phyloP scores from a whole-genome alignment of 2,888 invertebrate species.

The Brachyptera putata region DNA sequence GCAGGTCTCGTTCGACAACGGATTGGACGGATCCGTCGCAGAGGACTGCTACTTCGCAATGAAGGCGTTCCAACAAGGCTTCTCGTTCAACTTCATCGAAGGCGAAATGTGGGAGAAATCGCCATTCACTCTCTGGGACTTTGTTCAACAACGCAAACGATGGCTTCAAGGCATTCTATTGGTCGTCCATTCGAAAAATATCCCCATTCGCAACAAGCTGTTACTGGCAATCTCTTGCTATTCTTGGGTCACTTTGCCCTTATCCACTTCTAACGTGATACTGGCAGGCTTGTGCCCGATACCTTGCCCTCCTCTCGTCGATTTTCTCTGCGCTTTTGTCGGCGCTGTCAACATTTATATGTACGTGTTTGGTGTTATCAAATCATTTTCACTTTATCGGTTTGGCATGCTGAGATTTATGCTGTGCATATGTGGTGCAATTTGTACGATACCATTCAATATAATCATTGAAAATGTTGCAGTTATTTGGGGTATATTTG shows the following conservation, averaged over 20 bases:
- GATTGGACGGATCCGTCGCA: constrained; percentile 94
- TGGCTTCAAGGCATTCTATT: constrained; percentile 92
- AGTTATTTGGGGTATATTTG: constrained; percentile 89
- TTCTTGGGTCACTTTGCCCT: constrained; percentile 92
- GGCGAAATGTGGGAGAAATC: constrained; percentile 99
- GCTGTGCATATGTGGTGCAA: constrained; percentile 77
- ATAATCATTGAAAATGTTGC: constrained; percentile 92
- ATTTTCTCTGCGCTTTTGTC: constrained; percentile 84
- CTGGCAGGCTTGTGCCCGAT: constrained; percentile 83
- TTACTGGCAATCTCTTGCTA: constrained; percentile 85
- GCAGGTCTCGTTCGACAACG: constrained; percentile 92
- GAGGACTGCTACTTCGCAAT: constrained; percentile 97
- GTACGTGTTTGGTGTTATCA: constrained; percentile 97
- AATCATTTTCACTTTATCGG: constrained; percentile 86
- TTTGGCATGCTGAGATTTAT: constrained; percentile 75
- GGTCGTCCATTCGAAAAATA: constrained; percentile 80
- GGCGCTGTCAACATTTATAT: constrained; percentile 94
- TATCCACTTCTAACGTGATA: constrained; percentile 85
- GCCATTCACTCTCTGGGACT: constrained; percentile 91
- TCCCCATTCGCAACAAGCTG: constrained; percentile 73
- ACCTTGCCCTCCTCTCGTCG: constrained; percentile 76
- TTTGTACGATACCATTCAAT: constrained; percentile 90
- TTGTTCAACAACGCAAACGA: constrained; percentile 91
- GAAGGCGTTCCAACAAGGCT: constrained; percentile 88
- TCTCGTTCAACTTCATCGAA: constrained; percentile 91